Evolutionary conservation across 2,888 invertebrate species (phyloP).

Genomic region (Diaprepes abbreviatus): DNA sequence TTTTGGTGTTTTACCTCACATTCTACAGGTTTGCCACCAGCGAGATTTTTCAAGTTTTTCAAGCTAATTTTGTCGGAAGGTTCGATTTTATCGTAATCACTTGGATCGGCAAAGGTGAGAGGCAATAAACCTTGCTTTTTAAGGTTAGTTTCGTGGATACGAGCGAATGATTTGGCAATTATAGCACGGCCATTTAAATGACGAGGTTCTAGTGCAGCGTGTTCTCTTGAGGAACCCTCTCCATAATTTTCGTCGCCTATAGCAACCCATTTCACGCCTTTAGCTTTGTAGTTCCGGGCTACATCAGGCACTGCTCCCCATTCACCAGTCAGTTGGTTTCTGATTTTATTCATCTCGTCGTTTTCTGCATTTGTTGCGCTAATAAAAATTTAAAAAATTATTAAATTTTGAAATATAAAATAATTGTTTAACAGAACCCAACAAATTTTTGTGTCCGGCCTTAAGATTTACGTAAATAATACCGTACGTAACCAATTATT

Average conservation of each 20-base stretch:
- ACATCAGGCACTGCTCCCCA: conserved; percentile 95
- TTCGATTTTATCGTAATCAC: conserved; percentile 96
- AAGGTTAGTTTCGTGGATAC: conserved; percentile 99
- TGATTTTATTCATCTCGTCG: conserved; percentile 92
- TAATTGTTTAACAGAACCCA: too few species aligned
- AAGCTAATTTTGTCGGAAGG: conserved; percentile 84
- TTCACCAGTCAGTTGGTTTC: conserved; percentile 88
- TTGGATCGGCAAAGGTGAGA: conserved; percentile 91
- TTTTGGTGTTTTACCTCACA: conserved; percentile 93
- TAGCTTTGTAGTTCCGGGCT: conserved; percentile 94
- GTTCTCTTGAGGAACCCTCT: conserved; percentile 94
- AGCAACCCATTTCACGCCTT: conserved; percentile 88
- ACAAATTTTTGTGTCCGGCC: too few species aligned
- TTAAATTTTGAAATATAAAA: too few species aligned
- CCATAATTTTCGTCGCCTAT: conserved; percentile 91
- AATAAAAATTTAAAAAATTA: too few species aligned
- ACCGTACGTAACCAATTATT: too few species aligned
- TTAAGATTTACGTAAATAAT: too few species aligned
- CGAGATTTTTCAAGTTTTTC: conserved; percentile 83
- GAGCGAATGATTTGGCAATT: conserved; percentile 98
- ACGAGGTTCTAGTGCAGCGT: conserved; percentile 97
- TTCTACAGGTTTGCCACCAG: conserved; percentile 91
- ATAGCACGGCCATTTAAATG: conserved; percentile 96
- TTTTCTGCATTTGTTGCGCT: conserved; percentile 90
- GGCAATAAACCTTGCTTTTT: conserved; percentile 99